Percentiles rank a stretch among this genome's conserved stretches.
phyloP scores from a whole-genome alignment of 2,797 vertebrate species.

The Saxicola maurus region DNA sequence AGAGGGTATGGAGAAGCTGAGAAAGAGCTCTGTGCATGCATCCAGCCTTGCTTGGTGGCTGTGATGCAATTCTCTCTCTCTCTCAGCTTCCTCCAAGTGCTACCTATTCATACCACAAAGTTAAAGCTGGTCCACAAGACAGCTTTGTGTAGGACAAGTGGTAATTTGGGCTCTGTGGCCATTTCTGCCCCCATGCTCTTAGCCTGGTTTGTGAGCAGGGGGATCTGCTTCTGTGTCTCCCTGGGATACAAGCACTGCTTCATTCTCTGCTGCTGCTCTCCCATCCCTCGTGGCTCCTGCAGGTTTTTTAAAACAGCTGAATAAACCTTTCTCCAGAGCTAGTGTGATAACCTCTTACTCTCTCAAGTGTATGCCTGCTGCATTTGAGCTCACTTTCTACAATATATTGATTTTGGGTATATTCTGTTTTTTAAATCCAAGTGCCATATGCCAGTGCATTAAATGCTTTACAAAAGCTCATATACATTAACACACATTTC shows the following conservation, averaged over 20 bases:
- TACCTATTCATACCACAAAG: accelerated
- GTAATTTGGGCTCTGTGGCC: background rate
- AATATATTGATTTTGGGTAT: background rate
- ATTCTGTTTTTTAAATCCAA: background rate
- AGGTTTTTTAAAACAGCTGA: background rate
- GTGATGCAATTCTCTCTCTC: background rate
- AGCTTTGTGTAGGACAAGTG: background rate
- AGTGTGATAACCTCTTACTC: background rate
- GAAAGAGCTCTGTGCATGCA: background rate
- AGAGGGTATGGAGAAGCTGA: background rate
- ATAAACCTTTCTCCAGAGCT: background rate
- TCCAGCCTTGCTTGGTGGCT: background rate
- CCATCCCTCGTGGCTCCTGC: background rate
- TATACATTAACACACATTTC: background rate
- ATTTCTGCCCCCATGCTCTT: background rate
- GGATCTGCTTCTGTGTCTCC: background rate
- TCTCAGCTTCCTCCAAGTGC: background rate
- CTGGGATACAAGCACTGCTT: accelerated
- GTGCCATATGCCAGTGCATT: background rate
- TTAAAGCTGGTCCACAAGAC: background rate
- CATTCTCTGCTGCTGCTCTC: background rate
- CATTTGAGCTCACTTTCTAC: background rate
- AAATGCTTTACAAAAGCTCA: background rate
- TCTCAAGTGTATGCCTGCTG: background rate
- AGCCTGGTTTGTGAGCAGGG: background rate